Evolutionary conservation across 2,113 vertebrate genomes (phyloP).

Genomic region (Anolis carolinensis): DNA sequence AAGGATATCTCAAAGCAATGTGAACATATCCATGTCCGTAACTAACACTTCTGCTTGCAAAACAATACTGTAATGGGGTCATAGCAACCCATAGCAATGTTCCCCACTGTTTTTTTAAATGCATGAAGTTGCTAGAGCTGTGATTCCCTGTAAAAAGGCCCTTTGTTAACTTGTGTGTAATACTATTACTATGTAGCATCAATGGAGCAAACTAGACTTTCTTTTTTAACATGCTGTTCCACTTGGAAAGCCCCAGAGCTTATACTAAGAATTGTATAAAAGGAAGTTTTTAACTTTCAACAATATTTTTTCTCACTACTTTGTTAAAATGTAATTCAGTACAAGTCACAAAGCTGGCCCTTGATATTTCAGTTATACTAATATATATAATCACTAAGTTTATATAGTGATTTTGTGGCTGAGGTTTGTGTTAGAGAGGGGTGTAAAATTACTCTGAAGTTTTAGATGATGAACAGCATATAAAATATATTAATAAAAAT

Average conservation of each 20-base stretch:
- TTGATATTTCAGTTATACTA: neutral
- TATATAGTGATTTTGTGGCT: neutral
- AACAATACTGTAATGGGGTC: too few species aligned
- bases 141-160: neutral
- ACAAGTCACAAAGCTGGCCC: neutral
- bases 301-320: neutral
- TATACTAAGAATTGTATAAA: neutral
- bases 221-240: neutral
- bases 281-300: neutral
- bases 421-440: neutral
- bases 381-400: neutral
- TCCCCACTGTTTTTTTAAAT: too few species aligned
- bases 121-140: neutral
- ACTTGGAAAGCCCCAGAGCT: neutral
- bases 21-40: too few species aligned
- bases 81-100: too few species aligned
- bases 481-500: neutral
- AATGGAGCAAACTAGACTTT: neutral
- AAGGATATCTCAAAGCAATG: too few species aligned
- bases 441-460: neutral
- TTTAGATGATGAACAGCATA: neutral
- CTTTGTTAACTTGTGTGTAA: neutral
- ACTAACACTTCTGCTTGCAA: too few species aligned
- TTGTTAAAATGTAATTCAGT: neutral
- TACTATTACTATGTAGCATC: neutral